Evolutionary conservation across 2,888 invertebrate species (phyloP), one percentile per base, ranked within the genome.

Genomic region (Gnatocerus cornutus): DNA sequence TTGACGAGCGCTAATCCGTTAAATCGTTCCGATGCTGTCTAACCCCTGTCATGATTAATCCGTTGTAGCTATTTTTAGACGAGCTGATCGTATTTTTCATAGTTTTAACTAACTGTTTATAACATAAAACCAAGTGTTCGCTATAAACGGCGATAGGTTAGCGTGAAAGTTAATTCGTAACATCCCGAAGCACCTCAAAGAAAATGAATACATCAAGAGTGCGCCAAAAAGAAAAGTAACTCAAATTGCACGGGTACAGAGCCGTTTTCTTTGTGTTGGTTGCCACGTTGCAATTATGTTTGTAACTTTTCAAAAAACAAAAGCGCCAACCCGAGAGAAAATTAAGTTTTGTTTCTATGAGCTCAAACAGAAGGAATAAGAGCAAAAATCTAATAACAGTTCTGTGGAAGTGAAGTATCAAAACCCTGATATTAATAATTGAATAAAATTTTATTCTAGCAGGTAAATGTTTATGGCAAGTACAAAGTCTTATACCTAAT

Each of bases 191-290:
- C 10, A 52, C 13, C 30, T 52, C 52, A 52, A 52, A 52, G 52
- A 33, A 52, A 52, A 12, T 52, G 52, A 30, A 12, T 52, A 52
- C 52, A 30, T 30, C 30, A 13, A 52, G 7, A 13, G 33, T 30
- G 33, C 30, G 52, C 30, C 0, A 52, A 52, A 52, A 52, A 4
- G 50, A 52, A 52, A 46, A 39, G 37, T 55, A 55, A 55, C 9
- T 55, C 3, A 37, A 14, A 39, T 39, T 55, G 55, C 16, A 39
- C 10, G 14, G 46, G 7, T 46, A 46, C 21, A 5, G 12, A 29
- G 16, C 16, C 21, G 21, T 37, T 33, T 55, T 55, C 39, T 55
- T 55, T 55, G 55, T 55, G 9, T 8, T 7, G 37, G 55, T 37
- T 55, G n/a, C 16, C 39, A 10, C 8, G 46, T 16, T 16, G 46